These are phyloP conservation scores for Dione vanillae DNA, from an alignment of 2,888 invertebrate genomes.

Conservation along the genomic window DNA sequence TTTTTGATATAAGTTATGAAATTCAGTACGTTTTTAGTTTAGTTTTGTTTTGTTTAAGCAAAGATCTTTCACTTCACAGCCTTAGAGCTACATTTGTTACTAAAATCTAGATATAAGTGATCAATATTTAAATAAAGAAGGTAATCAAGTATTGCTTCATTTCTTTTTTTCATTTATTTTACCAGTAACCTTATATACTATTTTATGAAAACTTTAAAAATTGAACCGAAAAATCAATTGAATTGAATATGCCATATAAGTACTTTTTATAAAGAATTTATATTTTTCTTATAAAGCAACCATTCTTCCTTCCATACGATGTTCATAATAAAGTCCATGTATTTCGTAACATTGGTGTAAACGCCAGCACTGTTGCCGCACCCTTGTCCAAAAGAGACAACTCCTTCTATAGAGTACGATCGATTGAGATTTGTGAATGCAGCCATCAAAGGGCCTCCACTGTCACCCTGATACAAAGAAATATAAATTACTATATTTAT, in stretches of 20 bases:
- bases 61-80: background rate
- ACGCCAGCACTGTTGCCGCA: constrained; percentile 29
- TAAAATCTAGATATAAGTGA: constrained; percentile 20
- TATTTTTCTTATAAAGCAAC: background rate
- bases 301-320: constrained; percentile 39
- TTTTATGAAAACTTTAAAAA: too few species aligned
- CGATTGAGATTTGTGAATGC: constrained; percentile 23
- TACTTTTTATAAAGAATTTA: too few species aligned
- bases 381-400: constrained; percentile 41
- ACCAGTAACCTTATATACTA: background rate
- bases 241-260: too few species aligned
- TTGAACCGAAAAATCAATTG: too few species aligned
- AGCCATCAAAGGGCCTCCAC: constrained; percentile 47
- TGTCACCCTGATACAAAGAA: constrained; percentile 45
- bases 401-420: constrained; percentile 38
- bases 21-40: background rate
- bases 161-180: constrained; percentile 15
- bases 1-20: background rate
- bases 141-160: constrained; percentile 28
- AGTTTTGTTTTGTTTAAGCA: background rate
- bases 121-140: constrained; percentile 35
- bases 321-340: constrained; percentile 44
- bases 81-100: constrained; percentile 37
- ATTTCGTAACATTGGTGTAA: constrained; percentile 38
- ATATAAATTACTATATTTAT: background rate